Evolutionary conservation across 1,140 invertebrate genomes (phyloP).

Genomic region (Phortica variegata): DNA sequence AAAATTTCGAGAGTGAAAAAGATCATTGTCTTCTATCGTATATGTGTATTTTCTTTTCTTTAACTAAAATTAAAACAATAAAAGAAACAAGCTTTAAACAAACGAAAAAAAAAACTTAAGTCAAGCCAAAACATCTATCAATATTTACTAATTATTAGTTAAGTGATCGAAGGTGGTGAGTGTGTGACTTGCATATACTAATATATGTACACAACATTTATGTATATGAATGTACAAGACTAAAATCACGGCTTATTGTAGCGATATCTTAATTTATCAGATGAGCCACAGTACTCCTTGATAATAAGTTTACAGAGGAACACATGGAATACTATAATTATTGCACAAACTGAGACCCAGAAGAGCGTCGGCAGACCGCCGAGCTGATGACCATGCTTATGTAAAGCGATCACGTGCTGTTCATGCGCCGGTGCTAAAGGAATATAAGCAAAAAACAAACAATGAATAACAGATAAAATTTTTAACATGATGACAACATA

Average conservation of each 20-base stretch:
- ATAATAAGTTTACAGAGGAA: conserved; percentile 93
- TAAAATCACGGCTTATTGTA: conserved; percentile 66
- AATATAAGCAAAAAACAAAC: neutral
- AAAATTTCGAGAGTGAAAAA: too few species aligned
- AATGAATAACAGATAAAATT: neutral
- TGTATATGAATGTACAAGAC: conserved; percentile 29
- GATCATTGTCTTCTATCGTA: too few species aligned
- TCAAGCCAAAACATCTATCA: too few species aligned
- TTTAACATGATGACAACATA: conserved; percentile 37
- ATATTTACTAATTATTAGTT: too few species aligned
- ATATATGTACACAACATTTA: too few species aligned
- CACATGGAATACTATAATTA: conserved; percentile 91
- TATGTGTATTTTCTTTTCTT: too few species aligned
- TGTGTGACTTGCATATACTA: too few species aligned
- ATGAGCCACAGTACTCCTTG: conserved; percentile 81
- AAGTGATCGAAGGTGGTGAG: too few species aligned
- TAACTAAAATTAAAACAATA: too few species aligned
- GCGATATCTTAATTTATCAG: conserved; percentile 65
- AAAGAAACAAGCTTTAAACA: too few species aligned
- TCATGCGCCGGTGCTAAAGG: conserved; percentile 86
- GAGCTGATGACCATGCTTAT: conserved; percentile 87
- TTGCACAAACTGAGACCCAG: conserved; percentile 86
- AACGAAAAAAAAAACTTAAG: too few species aligned
- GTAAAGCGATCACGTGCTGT: conserved; percentile 86
- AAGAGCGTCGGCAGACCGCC: conserved; percentile 89